phyloP scores from a whole-genome alignment of 1,140 invertebrate genomes.

The Drosophila persimilis region DNA sequence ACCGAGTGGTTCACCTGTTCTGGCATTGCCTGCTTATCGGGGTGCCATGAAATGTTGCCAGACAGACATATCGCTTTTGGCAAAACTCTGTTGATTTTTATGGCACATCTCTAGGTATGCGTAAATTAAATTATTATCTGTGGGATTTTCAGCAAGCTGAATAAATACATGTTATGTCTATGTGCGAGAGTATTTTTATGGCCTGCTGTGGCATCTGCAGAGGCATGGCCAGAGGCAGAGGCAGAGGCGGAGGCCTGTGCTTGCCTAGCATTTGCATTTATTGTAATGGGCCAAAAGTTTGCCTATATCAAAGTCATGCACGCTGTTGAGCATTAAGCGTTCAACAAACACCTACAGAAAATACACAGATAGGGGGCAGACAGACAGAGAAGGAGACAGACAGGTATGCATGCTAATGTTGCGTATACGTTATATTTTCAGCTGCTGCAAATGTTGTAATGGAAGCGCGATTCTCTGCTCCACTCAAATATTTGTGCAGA shows the following conservation, averaged over 20 bases:
- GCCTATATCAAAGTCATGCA: slow-evolving; percentile 66
- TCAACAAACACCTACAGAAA: slow-evolving; percentile 20
- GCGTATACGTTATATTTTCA: slow-evolving; percentile 77
- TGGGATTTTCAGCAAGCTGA: slow-evolving; percentile 48
- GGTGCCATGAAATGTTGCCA: slow-evolving; percentile 42
- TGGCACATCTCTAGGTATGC: slow-evolving; percentile 44
- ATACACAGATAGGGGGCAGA: slow-evolving; percentile 7
- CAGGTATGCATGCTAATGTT: slow-evolving; percentile 75
- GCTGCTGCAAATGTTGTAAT: slow-evolving; percentile 68
- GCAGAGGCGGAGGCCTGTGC: slow-evolving; percentile 4
- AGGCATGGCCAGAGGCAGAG: neutral
- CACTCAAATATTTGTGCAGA: slow-evolving; percentile 74
- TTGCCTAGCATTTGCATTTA: slow-evolving; percentile 70
- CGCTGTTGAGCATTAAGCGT: slow-evolving; percentile 73
- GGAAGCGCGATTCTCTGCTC: slow-evolving; percentile 59
- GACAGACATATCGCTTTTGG: slow-evolving; percentile 49
- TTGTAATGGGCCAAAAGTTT: slow-evolving; percentile 71
- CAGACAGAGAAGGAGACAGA: slow-evolving; percentile 22
- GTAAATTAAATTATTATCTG: slow-evolving; percentile 79
- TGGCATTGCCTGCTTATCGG: slow-evolving; percentile 23
- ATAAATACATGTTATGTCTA: slow-evolving; percentile 56
- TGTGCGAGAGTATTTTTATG: slow-evolving; percentile 53
- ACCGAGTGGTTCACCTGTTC: slow-evolving; percentile 16
- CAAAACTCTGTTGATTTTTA: slow-evolving; percentile 59
- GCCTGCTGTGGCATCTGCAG: slow-evolving; percentile 9